These are phyloP conservation scores for Motacilla alba DNA, from an alignment of 2,113 vertebrate species.

Conservation along the genomic window DNA sequence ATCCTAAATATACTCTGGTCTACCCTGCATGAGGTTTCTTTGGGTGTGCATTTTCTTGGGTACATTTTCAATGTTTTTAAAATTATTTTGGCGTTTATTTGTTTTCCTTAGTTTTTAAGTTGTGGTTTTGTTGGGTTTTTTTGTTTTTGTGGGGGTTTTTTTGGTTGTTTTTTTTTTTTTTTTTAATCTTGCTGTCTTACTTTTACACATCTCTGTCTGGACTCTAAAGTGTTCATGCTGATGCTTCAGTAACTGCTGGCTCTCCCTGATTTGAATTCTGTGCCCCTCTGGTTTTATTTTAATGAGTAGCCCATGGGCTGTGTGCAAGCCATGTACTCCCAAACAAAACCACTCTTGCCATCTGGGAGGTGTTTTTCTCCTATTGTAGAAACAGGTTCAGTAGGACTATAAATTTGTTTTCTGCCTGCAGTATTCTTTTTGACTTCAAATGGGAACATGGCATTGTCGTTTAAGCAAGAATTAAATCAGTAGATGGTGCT, in stretches of 20 bases:
- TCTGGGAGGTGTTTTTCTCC: not conserved
- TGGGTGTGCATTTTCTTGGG: not conserved
- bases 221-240: not conserved
- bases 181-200: not conserved
- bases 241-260: not conserved
- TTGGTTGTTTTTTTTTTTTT: too few relatives aligned
- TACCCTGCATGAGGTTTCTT: not conserved
- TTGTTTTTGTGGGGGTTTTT: too few relatives aligned
- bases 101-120: not conserved
- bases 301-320: not conserved
- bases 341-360: not conserved
- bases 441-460: not conserved
- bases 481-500: conserved; percentile 77
- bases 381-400: not conserved
- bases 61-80: not conserved
- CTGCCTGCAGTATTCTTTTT: not conserved
- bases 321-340: not conserved
- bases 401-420: not conserved
- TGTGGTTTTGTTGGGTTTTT: too few relatives aligned
- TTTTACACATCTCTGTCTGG: not conserved
- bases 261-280: not conserved
- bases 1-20: not conserved
- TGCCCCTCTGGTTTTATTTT: not conserved
- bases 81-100: not conserved
- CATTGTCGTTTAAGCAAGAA: not conserved